Conservation (phyloP, 2,797 vertebrate genomes). For the Otolemur crassicaudatus region DNA sequence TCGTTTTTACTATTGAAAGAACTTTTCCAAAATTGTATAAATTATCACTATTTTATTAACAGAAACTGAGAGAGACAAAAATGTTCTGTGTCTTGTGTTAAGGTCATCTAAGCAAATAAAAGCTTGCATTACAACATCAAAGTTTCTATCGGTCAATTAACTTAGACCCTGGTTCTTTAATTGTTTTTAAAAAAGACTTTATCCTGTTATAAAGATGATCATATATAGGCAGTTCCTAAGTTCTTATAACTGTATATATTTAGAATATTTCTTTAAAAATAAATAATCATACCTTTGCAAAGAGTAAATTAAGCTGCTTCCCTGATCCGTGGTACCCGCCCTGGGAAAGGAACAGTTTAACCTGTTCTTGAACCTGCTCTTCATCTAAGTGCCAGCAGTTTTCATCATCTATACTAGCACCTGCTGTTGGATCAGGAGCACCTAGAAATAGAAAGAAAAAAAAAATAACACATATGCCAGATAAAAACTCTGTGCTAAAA, state of each 20-base stretch:
- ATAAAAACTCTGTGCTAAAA: slow-evolving; percentile 48
- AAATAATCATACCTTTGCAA: slow-evolving; percentile 93
- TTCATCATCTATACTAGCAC: slow-evolving; percentile 97
- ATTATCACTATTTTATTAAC: slow-evolving; percentile 28
- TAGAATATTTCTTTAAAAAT: slow-evolving; percentile 61
- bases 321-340: slow-evolving; percentile 98
- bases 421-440: slow-evolving; percentile 97
- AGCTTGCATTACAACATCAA: slow-evolving; percentile 30
- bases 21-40: slow-evolving; percentile 52
- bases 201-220: slow-evolving; percentile 7
- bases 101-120: slow-evolving; percentile 38
- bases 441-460: slow-evolving; percentile 88
- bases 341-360: slow-evolving; percentile 98
- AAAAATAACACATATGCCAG: slow-evolving; percentile 57
- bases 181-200: slow-evolving; percentile 15
- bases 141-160: slow-evolving; percentile 19
- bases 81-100: not conserved
- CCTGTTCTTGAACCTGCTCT: slow-evolving; percentile 98
- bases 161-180: not conserved
- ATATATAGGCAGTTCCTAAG: slow-evolving; percentile 28
- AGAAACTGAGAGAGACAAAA: slow-evolving; percentile 49
- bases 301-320: slow-evolving; percentile 98
- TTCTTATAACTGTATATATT: slow-evolving; percentile 26
- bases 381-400: slow-evolving; percentile 99
- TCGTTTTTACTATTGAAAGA: slow-evolving; percentile 13